These are phyloP conservation scores for Brachionichthys hirsutus DNA, from an alignment of 2,113 vertebrate species.

Conservation along the genomic window DNA sequence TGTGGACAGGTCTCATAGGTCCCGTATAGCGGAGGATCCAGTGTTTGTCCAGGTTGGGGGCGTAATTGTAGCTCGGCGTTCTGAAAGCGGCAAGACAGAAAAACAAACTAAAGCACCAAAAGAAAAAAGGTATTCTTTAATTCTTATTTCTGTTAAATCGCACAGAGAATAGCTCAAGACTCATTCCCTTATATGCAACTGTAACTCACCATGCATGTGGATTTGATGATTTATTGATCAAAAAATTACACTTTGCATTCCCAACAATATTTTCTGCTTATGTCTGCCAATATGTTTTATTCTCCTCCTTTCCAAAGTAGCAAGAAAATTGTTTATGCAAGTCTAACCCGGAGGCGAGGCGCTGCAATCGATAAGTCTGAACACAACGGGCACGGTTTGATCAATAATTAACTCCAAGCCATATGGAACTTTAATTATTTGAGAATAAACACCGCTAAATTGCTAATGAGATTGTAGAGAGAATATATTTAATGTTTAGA, in stretches of 20 bases:
- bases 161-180: not conserved
- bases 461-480: slow-evolving; percentile 51
- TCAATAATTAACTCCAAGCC: slow-evolving; percentile 65
- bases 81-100: slow-evolving; percentile 57
- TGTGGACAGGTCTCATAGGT: slow-evolving; percentile 97
- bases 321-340: slow-evolving; percentile 44
- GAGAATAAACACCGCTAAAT: slow-evolving; percentile 62
- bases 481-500: slow-evolving; percentile 55
- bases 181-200: not conserved
- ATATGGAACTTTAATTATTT: slow-evolving; percentile 64
- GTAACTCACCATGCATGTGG: too few species aligned
- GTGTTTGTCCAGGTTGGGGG: slow-evolving; percentile 95
- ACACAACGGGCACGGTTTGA: slow-evolving; percentile 38
- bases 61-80: slow-evolving; percentile 96
- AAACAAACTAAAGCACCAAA: not conserved
- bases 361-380: slow-evolving; percentile 48
- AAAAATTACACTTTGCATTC: slow-evolving; percentile 13
- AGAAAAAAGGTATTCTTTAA: not conserved
- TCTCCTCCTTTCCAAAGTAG: slow-evolving; percentile 22
- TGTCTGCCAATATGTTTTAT: slow-evolving; percentile 20
- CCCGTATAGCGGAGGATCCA: slow-evolving; percentile 98
- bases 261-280: slow-evolving; percentile 25
- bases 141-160: slow-evolving; percentile 1
- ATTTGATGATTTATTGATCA: too few species aligned
- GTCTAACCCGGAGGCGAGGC: slow-evolving; percentile 32